Base-by-base conservation (phyloP, 2,113 vertebrate species). In the Prietella phreatophila region DNA sequence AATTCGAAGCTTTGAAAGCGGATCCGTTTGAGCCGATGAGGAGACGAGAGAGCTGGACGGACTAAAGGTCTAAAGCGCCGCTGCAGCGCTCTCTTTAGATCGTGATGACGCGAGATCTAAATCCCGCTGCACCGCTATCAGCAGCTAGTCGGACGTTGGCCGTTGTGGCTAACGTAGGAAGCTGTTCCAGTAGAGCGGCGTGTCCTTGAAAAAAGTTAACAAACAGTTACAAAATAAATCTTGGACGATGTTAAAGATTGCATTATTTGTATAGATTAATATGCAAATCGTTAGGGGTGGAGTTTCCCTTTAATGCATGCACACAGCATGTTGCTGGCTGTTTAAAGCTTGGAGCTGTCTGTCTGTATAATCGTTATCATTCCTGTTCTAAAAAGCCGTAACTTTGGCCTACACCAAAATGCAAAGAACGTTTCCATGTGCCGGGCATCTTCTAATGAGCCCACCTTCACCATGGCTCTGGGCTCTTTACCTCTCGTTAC, bases 401-500 rank as follows among this genome's bases (percentile, higher is more conserved):
- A 60, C 80, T 36, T 36, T 82, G 80, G 80, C 22, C 9, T 53
- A 30, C 25, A 67, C 42, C 82, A 22, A 84, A 84, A 84, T 86
- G 33, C n/a, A 75, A 79, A 90, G 87, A 90, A 88, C 63, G 85
- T 86, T 90, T 90, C 89, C 89, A 90, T 90, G 84, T 90, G 89
- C 83, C 83, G 67, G 82, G 47, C 63, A 25, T 56, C 81, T 86
- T 63, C 81, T 90, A 90, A 88, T 88, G 87, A 88, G 81, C 47
- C 83, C 65, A 63, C 81, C 89, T 75, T 71, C 71, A 82, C 42
- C 47, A 53, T 78, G 65, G 82, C 85, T 90, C 75, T 75, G 58
- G 87, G 89, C 84, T 87, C 89, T 86, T 82, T 86, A 84, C 78
- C 85, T 90, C 81, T 67, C 17, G 5, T 84, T 79, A 88, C 87